These are phyloP conservation scores for Sclerodermus sp. DNA, from an alignment of 2,888 invertebrate species.

Conservation along the genomic window DNA sequence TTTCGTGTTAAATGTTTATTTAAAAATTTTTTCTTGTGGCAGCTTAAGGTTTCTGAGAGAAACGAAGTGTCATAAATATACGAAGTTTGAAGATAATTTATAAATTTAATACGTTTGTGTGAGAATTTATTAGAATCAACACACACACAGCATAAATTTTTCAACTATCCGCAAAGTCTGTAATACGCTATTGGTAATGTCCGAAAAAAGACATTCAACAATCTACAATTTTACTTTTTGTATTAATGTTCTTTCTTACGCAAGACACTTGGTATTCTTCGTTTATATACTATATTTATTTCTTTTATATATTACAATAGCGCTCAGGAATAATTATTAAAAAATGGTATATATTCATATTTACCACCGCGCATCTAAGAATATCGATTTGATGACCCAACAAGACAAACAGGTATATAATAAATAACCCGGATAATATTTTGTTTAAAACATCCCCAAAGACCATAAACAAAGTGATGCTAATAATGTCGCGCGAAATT, in stretches of 20 bases:
- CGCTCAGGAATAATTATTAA: background rate
- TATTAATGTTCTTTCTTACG: slow-evolving; percentile 6
- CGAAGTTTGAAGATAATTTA: slow-evolving; percentile 1
- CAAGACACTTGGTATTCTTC: slow-evolving; percentile 9
- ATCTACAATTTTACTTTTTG: slow-evolving; percentile 4
- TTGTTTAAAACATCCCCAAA: background rate
- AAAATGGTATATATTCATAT: background rate
- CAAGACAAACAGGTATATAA: background rate
- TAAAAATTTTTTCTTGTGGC: background rate
- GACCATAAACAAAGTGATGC: background rate
- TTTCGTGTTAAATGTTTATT: background rate
- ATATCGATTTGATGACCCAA: background rate
- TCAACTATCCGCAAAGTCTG: slow-evolving; percentile 3
- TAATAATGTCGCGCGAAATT: slow-evolving; percentile 1
- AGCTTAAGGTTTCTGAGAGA: background rate
- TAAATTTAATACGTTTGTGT: background rate
- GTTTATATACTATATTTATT: slow-evolving; percentile 2
- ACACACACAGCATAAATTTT: background rate
- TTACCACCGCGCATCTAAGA: background rate
- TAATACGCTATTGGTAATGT: background rate
- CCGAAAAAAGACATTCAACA: slow-evolving; percentile 1
- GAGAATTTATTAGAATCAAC: background rate
- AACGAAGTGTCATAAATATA: background rate
- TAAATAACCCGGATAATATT: background rate
- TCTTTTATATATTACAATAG: slow-evolving; percentile 9